These are phyloP conservation scores for Crocodylus rhombifer DNA, from an alignment of 2,797 vertebrate species.

Conservation along the genomic window DNA sequence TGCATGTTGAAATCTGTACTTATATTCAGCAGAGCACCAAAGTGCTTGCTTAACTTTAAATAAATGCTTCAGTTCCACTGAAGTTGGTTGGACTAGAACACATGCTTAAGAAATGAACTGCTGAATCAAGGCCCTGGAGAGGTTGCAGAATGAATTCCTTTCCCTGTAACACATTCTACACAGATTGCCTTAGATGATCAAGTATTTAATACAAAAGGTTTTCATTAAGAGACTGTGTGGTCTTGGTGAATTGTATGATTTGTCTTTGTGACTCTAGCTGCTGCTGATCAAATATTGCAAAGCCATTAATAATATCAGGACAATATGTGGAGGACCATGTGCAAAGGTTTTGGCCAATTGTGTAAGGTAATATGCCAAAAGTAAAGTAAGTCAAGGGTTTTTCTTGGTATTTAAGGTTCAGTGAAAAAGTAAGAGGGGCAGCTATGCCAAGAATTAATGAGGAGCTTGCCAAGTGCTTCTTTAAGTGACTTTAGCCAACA, in stretches of 20 bases:
- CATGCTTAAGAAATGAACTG: not conserved
- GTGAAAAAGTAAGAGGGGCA: slow-evolving; percentile 77
- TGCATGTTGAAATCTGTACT: not conserved
- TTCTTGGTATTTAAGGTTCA: slow-evolving; percentile 83
- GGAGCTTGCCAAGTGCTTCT: slow-evolving; percentile 80
- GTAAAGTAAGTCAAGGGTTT: slow-evolving; percentile 76
- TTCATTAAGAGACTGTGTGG: slow-evolving; percentile 71
- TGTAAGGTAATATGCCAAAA: slow-evolving; percentile 63
- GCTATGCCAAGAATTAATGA: slow-evolving; percentile 80
- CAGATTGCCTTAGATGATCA: not conserved
- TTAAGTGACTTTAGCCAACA: slow-evolving; percentile 80
- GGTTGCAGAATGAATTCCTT: not conserved
- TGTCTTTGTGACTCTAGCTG: slow-evolving; percentile 56
- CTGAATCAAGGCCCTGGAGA: not conserved
- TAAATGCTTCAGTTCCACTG: not conserved
- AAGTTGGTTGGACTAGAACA: not conserved
- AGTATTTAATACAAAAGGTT: slow-evolving; percentile 68
- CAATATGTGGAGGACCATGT: slow-evolving; percentile 61
- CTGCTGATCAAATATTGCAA: slow-evolving; percentile 74
- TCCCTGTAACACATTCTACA: slow-evolving; percentile 13
- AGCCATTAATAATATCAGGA: slow-evolving; percentile 74
- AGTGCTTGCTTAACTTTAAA: not conserved
- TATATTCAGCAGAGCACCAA: not conserved
- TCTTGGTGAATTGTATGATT: slow-evolving; percentile 57
- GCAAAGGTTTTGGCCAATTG: slow-evolving; percentile 69